A percentile compares a stretch with the other conserved stretches of the same genome.
Evolutionary conservation across 2,888 invertebrate genomes (phyloP).

Genomic region (Ophioninae sp.): DNA sequence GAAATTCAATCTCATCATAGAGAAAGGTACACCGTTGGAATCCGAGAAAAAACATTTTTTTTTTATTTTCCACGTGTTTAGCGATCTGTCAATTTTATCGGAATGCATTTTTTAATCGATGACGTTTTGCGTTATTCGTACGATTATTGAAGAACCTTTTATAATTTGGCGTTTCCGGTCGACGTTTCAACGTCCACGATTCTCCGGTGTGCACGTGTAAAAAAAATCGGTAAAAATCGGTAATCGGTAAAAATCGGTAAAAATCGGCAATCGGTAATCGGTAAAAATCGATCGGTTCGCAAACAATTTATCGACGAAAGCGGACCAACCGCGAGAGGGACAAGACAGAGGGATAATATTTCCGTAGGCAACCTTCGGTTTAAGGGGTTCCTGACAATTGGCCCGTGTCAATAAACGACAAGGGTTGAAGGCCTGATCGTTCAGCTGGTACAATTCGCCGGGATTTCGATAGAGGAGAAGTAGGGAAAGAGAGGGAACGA

Average conservation of each 20-base stretch:
- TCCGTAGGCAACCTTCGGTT: conserved; percentile 55
- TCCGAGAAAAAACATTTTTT: too few relatives aligned
- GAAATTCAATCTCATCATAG: too few relatives aligned
- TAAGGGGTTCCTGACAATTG: conserved; percentile 20
- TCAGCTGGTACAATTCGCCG: conserved; percentile 13
- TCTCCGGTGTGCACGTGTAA: too few relatives aligned
- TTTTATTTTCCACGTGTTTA: too few relatives aligned
- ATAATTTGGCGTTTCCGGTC: conserved; percentile 21
- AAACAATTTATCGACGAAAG: conserved; percentile 55
- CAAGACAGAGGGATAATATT: background rate
- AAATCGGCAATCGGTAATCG: too few relatives aligned
- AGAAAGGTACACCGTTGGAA: too few relatives aligned
- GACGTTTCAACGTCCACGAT: conserved; percentile 39
- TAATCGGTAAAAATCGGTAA: conserved; percentile 38
- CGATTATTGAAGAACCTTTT: too few relatives aligned
- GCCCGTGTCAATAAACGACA: conserved; percentile 44
- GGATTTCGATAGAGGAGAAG: background rate
- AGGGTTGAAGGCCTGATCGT: conserved; percentile 58
- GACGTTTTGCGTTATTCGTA: too few relatives aligned
- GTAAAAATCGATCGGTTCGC: conserved; percentile 53
- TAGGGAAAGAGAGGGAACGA: conserved; percentile 25
- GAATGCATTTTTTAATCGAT: too few relatives aligned
- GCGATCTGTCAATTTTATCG: too few relatives aligned
- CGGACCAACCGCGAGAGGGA: background rate
- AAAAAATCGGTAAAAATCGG: too few relatives aligned